Evolutionary conservation across 1,140 invertebrate genomes (phyloP).

Genomic region (Diabrotica virgifera): DNA sequence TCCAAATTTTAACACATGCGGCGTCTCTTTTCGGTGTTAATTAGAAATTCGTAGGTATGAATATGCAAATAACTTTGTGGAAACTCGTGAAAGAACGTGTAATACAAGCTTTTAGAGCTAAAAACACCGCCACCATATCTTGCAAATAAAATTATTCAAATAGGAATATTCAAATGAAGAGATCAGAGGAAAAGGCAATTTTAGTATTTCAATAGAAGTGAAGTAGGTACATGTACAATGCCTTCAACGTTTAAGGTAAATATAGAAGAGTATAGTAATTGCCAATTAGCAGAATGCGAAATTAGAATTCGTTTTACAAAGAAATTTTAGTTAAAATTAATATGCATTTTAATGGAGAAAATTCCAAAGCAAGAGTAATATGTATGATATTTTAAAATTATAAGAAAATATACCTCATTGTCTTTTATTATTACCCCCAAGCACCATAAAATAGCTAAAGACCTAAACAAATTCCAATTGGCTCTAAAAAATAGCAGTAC

Average conservation of each 20-base stretch:
- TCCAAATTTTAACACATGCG: conserved; percentile 17
- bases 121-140: conserved; percentile 26
- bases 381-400: too few relatives aligned
- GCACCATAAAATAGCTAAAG: too few relatives aligned
- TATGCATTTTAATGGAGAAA: too few relatives aligned
- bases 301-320: too few relatives aligned
- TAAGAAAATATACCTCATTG: too few relatives aligned
- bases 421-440: too few relatives aligned
- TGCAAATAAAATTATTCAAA: conserved; percentile 31
- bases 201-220: conserved; percentile 1
- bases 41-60: conserved; percentile 25
- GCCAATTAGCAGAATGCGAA: too few relatives aligned
- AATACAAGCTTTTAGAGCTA: conserved; percentile 28
- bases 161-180: conserved; percentile 26
- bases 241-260: background rate
- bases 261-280: too few relatives aligned
- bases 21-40: conserved; percentile 19
- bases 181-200: conserved; percentile 17
- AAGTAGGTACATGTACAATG: background rate
- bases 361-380: too few relatives aligned
- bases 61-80: conserved; percentile 27
- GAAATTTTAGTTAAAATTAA: too few relatives aligned
- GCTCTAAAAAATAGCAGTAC: too few relatives aligned
- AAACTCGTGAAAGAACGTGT: conserved; percentile 26
- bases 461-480: too few relatives aligned